phyloP scores from a whole-genome alignment of 1,140 invertebrate species.

The Oryctes rhinoceros region DNA sequence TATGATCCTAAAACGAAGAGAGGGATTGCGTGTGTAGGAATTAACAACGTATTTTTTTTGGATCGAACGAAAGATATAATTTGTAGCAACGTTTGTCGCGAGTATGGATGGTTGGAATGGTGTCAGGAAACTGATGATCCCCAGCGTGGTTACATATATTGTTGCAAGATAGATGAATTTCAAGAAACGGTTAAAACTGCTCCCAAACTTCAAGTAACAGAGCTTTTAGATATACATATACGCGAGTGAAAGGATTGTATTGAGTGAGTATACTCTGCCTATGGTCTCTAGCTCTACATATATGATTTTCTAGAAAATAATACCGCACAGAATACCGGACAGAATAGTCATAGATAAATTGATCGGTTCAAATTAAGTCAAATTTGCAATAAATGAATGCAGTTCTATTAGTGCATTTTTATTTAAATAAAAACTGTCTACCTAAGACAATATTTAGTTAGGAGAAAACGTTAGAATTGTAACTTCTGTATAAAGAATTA shows the following conservation, averaged over 20 bases:
- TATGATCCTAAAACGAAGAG: slow-evolving; percentile 60
- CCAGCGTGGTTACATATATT: slow-evolving; percentile 70
- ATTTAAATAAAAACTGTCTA: too few relatives aligned
- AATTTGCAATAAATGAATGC: too few relatives aligned
- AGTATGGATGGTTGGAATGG: slow-evolving; percentile 67
- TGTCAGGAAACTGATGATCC: slow-evolving; percentile 60
- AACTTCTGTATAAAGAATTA: too few relatives aligned
- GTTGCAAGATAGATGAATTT: slow-evolving; percentile 70
- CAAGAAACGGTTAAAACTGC: slow-evolving; percentile 64
- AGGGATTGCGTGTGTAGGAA: slow-evolving; percentile 68
- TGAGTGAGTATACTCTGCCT: too few relatives aligned
- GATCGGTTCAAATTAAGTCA: too few relatives aligned
- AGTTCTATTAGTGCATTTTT: too few relatives aligned
- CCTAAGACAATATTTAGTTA: too few relatives aligned
- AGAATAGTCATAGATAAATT: too few relatives aligned
- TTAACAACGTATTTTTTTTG: slow-evolving; percentile 71
- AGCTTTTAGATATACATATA: slow-evolving; percentile 46
- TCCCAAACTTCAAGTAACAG: slow-evolving; percentile 61
- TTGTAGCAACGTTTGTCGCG: slow-evolving; percentile 66
- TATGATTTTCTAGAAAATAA: too few relatives aligned
- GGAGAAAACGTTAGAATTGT: too few relatives aligned
- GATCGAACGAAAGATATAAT: slow-evolving; percentile 62
- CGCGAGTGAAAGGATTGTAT: neutral
- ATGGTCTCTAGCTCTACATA: too few relatives aligned
- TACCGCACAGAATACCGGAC: too few relatives aligned